phyloP scores from a whole-genome alignment of 2,888 invertebrate genomes.

The Caenorhabditis angaria region DNA sequence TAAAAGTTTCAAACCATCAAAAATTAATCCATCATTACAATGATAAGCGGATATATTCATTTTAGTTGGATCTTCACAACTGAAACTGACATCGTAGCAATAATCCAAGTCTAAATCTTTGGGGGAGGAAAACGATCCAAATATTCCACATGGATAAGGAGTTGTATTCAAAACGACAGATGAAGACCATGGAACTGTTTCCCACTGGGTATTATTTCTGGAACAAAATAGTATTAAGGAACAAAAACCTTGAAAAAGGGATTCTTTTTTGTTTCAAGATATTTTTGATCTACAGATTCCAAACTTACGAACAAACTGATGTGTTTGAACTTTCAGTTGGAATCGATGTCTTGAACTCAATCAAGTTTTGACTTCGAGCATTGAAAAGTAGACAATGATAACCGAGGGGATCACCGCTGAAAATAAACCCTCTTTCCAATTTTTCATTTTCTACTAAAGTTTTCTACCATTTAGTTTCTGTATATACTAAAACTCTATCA shows the following conservation, averaged over 20 bases:
- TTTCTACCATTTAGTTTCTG: constrained; percentile 59
- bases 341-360: constrained; percentile 62
- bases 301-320: constrained; percentile 42
- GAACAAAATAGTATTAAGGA: background rate
- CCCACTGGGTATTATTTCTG: constrained; percentile 42
- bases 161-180: constrained; percentile 41
- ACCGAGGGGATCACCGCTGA: constrained; percentile 62
- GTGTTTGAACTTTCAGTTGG: constrained; percentile 44
- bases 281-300: no score
- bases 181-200: constrained; percentile 43
- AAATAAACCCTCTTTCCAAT: constrained; percentile 16
- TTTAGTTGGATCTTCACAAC: constrained; percentile 44
- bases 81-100: constrained; percentile 58
- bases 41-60: constrained; percentile 55
- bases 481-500: constrained; percentile 58
- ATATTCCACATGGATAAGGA: constrained; percentile 51
- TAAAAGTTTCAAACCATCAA: constrained; percentile 44
- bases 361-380: constrained; percentile 57
- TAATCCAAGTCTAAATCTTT: constrained; percentile 38
- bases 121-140: constrained; percentile 51
- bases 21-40: constrained; percentile 54
- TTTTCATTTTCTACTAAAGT: background rate
- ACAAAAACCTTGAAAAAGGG: background rate
- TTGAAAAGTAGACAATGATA: constrained; percentile 65
- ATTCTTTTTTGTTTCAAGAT: no score